Conservation (phyloP, 1,140 invertebrate genomes). For the Lordiphosa mommai region DNA sequence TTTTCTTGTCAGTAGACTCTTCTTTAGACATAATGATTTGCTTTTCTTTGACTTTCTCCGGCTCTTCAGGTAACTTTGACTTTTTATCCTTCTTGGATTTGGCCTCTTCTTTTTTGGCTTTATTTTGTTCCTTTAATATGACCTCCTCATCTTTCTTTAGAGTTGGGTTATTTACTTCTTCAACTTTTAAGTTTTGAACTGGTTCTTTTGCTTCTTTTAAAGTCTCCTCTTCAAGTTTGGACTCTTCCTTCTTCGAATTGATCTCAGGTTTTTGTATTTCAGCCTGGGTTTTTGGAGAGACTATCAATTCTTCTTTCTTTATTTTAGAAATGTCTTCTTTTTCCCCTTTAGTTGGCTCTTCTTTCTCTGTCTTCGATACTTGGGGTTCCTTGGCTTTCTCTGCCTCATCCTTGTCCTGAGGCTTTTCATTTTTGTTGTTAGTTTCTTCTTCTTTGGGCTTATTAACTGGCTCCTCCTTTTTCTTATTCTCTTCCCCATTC, state of each 20-base stretch:
- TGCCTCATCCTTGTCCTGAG: not conserved
- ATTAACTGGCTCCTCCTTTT: not conserved
- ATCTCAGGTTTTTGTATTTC: not conserved
- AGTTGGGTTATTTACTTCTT: too few relatives aligned
- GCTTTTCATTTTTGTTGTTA: not conserved
- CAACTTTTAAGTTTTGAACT: constrained; percentile 4
- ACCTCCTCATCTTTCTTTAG: not conserved
- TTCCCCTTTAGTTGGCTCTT: not conserved
- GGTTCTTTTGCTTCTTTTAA: not conserved
- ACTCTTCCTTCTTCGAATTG: constrained; percentile 8
- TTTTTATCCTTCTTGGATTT: too few relatives aligned
- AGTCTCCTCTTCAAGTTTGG: not conserved
- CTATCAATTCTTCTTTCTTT: not conserved
- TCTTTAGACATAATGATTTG: too few relatives aligned
- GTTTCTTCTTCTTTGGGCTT: not conserved
- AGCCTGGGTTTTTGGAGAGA: too few relatives aligned
- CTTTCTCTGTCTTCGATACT: not conserved
- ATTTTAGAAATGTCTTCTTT: not conserved
- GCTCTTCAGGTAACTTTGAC: too few relatives aligned
- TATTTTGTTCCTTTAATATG: not conserved
- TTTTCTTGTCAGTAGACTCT: too few relatives aligned
- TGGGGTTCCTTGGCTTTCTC: not conserved
- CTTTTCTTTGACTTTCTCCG: not conserved
- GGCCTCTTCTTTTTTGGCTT: too few relatives aligned
- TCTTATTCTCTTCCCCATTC: not conserved